Evolutionary conservation across 2,113 vertebrate genomes (phyloP).

Genomic region (Marcusenius ussheri): DNA sequence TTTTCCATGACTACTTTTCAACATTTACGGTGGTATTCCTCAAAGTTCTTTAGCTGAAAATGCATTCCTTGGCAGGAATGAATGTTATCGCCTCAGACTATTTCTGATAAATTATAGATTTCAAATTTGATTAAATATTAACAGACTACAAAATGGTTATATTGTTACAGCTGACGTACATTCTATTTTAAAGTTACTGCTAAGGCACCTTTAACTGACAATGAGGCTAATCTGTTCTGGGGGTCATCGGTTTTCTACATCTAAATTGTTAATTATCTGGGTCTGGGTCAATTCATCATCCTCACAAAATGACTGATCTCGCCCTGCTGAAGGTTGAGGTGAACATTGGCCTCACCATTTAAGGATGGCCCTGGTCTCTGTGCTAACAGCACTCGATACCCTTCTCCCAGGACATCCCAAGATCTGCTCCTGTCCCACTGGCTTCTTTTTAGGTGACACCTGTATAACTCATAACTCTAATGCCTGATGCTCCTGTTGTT

Average conservation of each 20-base stretch:
- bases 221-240: neutral
- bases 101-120: neutral
- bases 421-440: neutral
- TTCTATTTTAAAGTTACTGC: neutral
- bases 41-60: neutral
- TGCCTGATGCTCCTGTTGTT: neutral
- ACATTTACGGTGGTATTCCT: neutral
- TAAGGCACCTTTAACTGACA: neutral
- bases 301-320: neutral
- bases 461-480: neutral
- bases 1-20: neutral
- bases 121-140: neutral
- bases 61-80: neutral
- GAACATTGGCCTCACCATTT: neutral
- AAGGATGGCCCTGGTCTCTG: neutral
- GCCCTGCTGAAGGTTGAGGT: neutral
- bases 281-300: neutral
- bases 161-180: neutral
- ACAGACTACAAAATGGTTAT: neutral
- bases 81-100: neutral
- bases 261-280: conserved; percentile 4
- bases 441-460: neutral
- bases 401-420: neutral
- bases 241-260: neutral
- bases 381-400: neutral